Evolutionary conservation across 1,140 invertebrate genomes (phyloP).

Genomic region (Trachelipus rathkii): DNA sequence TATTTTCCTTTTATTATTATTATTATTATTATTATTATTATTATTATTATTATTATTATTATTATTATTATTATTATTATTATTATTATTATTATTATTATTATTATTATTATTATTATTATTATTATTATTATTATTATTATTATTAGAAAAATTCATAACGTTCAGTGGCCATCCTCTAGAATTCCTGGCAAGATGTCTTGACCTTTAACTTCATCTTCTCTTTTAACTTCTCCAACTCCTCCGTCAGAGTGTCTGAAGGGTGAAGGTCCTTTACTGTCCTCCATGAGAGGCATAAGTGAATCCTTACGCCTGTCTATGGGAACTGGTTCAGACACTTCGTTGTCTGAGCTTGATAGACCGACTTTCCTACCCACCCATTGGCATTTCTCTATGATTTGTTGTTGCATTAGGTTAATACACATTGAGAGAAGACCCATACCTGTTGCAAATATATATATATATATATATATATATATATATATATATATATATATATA

Average conservation of each 20-base stretch:
- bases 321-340: conserved; percentile 28
- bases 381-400: conserved; percentile 51
- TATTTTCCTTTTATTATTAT: no score
- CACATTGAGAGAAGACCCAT: conserved; percentile 61
- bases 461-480: conserved; percentile 16
- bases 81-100: no score
- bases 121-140: no score
- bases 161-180: background rate
- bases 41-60: no score
- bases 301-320: background rate
- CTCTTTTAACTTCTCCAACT: background rate
- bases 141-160: no score
- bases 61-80: no score
- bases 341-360: conserved; percentile 47
- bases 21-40: no score
- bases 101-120: no score
- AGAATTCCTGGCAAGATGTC: background rate
- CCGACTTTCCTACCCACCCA: conserved; percentile 55
- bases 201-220: no score
- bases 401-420: conserved; percentile 58
- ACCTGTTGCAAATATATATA: conserved; percentile 50
- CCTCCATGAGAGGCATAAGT: background rate
- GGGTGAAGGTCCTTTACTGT: background rate
- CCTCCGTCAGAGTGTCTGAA: conserved; percentile 37
- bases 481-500: conserved; percentile 22